Evolutionary conservation across 53 echinoderm and acorn worm genomes (phyloP).

Genomic region (Mesocentrotus franciscanus): DNA sequence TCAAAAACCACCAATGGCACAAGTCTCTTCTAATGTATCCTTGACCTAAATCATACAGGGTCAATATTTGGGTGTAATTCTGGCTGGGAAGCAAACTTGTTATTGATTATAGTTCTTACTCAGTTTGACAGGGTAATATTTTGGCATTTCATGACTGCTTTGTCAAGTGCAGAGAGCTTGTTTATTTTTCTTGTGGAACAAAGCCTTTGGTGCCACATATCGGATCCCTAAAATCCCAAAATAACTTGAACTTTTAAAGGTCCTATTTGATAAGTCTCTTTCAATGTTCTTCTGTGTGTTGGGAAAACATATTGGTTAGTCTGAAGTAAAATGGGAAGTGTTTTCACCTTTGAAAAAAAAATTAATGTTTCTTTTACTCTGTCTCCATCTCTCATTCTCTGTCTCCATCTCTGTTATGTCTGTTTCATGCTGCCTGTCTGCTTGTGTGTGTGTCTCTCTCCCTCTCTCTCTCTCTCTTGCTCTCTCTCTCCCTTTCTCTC

Average conservation of each 20-base stretch:
- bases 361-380: no score
- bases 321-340: background rate
- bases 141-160: background rate
- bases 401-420: background rate
- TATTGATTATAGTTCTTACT: conserved; percentile 22
- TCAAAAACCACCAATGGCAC: background rate
- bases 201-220: background rate
- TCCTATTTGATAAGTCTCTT: no score
- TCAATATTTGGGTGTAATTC: conserved; percentile 9
- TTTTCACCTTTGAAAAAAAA: background rate
- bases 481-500: background rate
- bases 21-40: background rate
- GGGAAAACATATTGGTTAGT: background rate
- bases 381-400: background rate
- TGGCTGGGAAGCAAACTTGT: background rate
- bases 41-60: conserved; percentile 8
- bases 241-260: background rate
- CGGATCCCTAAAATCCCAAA: background rate
- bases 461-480: background rate
- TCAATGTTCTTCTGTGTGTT: background rate
- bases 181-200: background rate
- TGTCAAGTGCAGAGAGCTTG: background rate
- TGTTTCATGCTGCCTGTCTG: no score
- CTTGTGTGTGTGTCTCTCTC: background rate
- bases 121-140: background rate